A percentile compares a stretch with the other conserved stretches of the same genome.
These are phyloP conservation scores for Helicoverpa armigera DNA, from an alignment of 1,140 invertebrate genomes.

Conservation along the genomic window DNA sequence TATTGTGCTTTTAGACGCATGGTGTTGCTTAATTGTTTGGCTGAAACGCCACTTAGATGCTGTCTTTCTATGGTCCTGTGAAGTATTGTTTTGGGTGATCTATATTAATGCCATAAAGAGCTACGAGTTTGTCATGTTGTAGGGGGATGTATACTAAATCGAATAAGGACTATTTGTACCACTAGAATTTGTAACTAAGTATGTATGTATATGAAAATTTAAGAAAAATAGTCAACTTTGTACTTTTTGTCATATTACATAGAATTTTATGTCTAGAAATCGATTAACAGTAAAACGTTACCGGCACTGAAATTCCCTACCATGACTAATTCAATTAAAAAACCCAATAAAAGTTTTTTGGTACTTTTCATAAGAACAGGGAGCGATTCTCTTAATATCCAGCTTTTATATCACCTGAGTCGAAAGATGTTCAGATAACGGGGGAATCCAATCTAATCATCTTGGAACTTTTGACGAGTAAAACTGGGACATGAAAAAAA, in stretches of 20 bases:
- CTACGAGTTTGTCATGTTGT: too few relatives aligned
- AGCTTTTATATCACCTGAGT: conserved; percentile 43
- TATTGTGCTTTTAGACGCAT: not conserved
- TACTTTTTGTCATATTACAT: too few relatives aligned
- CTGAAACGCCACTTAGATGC: too few relatives aligned
- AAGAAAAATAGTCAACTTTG: too few relatives aligned
- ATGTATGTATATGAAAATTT: too few relatives aligned
- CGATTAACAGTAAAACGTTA: conserved; percentile 5
- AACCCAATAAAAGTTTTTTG: conserved; percentile 26
- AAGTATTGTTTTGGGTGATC: too few relatives aligned
- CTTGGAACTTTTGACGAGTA: conserved; percentile 41
- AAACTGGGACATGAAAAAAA: conserved; percentile 32
- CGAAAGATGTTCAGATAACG: conserved; percentile 38
- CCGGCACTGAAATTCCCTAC: not conserved
- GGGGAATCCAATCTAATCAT: conserved; percentile 46
- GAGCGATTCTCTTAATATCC: conserved; percentile 29
- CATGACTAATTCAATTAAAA: conserved; percentile 28
- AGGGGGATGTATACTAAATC: too few relatives aligned
- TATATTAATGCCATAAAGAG: too few relatives aligned
- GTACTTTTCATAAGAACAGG: conserved; percentile 7
- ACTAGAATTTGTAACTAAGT: too few relatives aligned
- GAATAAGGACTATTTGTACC: too few relatives aligned
- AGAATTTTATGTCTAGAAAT: not conserved
- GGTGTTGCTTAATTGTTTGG: too few relatives aligned
- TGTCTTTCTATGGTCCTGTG: too few relatives aligned